These are phyloP conservation scores for Sycobia sp. DNA, from an alignment of 1,140 invertebrate genomes.

Conservation along the genomic window DNA sequence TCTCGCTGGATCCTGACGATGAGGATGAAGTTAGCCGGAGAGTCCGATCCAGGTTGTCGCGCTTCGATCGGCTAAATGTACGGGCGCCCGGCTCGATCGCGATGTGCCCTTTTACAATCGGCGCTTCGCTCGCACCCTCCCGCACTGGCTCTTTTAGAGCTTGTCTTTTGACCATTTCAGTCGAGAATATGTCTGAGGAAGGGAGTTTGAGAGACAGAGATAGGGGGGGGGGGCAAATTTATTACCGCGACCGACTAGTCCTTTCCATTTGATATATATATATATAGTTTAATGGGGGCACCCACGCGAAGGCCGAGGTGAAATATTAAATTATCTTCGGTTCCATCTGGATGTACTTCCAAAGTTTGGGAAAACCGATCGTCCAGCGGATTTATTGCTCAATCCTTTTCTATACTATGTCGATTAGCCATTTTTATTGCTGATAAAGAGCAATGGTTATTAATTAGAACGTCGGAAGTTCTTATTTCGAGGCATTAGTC, in stretches of 20 bases:
- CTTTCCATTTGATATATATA: too few species aligned
- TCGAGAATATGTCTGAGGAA: slow-evolving; percentile 14
- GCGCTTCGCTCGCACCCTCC: slow-evolving; percentile 4
- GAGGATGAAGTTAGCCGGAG: too few species aligned
- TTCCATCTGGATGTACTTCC: neutral
- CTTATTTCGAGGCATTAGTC: too few species aligned
- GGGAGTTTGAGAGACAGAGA: too few species aligned
- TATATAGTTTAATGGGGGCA: too few species aligned
- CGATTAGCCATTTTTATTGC: too few species aligned
- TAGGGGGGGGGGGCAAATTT: slow-evolving; percentile 17
- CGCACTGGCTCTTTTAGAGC: slow-evolving; percentile 23
- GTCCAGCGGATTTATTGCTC: neutral
- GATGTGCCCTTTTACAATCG: slow-evolving; percentile 20
- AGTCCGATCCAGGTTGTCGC: too few species aligned
- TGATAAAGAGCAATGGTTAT: too few species aligned
- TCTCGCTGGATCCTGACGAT: too few species aligned
- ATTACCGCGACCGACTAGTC: slow-evolving; percentile 6
- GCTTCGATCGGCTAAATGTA: slow-evolving; percentile 5
- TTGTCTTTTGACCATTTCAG: neutral
- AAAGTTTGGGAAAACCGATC: neutral
- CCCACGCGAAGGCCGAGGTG: too few species aligned
- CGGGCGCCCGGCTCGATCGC: neutral
- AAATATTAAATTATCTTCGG: neutral
- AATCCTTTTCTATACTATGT: too few species aligned
- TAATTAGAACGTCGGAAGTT: too few species aligned